Percentiles rank a stretch among this genome's conserved stretches.
These are phyloP conservation scores for Ochotona princeps DNA, from an alignment of 2,113 vertebrate species.

Conservation along the genomic window DNA sequence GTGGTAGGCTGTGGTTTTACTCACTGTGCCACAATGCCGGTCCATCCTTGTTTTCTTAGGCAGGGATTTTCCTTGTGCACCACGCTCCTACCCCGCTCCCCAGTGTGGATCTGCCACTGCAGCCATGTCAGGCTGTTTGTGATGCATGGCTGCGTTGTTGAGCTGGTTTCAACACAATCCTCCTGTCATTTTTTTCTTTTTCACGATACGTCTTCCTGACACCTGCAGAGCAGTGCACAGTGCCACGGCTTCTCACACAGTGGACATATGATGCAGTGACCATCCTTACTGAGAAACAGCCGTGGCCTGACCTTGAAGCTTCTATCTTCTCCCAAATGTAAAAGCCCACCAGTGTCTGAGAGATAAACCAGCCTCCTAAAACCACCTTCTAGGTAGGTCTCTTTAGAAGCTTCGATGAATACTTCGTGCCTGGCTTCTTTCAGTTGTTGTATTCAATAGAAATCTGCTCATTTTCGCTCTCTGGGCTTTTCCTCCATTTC, in stretches of 20 bases:
- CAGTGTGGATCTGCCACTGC: rapidly evolving
- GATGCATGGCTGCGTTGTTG: rapidly evolving
- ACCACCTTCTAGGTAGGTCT: rapidly evolving
- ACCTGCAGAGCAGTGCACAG: not conserved
- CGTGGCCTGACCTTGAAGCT: not conserved
- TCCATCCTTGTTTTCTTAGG: not conserved
- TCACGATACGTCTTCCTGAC: rapidly evolving
- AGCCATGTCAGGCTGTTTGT: no score
- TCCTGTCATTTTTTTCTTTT: not conserved
- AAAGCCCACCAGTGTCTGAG: not conserved
- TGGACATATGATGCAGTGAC: rapidly evolving
- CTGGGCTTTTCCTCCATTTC: not conserved
- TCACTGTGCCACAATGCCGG: no score
- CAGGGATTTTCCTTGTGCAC: no score
- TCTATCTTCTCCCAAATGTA: not conserved
- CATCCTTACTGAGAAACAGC: not conserved
- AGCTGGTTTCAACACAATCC: rapidly evolving
- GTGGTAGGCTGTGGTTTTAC: no score
- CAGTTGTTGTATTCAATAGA: no score
- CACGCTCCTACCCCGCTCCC: no score
- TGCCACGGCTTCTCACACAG: no score
- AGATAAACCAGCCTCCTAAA: not conserved
- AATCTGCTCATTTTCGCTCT: not conserved
- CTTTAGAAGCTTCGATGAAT: not conserved
- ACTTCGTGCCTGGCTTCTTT: not conserved